phyloP scores from a whole-genome alignment of 2,888 invertebrate genomes.

The Graphium colonna region DNA sequence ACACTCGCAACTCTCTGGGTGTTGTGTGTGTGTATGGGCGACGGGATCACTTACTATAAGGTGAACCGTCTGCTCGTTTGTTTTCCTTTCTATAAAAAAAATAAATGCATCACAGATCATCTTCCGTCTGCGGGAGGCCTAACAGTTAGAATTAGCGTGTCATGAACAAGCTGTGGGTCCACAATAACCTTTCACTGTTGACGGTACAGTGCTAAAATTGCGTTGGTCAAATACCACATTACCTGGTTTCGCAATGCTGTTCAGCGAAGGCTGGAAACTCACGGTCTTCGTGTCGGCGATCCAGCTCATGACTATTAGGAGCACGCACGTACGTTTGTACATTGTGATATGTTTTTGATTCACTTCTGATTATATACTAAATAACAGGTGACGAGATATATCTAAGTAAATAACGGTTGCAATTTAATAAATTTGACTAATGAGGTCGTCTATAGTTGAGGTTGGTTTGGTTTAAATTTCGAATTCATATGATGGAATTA shows the following conservation, averaged over 20 bases:
- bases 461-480: neutral
- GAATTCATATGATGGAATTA: neutral
- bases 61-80: too few species aligned
- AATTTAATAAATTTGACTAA: neutral
- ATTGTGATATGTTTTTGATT: slow-evolving; percentile 36
- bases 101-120: too few species aligned
- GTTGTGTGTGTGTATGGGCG: too few species aligned
- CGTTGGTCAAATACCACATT: slow-evolving; percentile 28
- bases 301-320: slow-evolving; percentile 56
- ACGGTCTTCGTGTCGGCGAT: slow-evolving; percentile 57
- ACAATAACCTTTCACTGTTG: neutral
- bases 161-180: neutral
- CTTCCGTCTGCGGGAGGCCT: too few species aligned
- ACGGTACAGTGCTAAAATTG: slow-evolving; percentile 11
- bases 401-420: neutral
- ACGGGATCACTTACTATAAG: too few species aligned
- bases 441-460: neutral
- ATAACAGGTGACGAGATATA: slow-evolving; percentile 3
- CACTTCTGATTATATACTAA: slow-evolving; percentile 21
- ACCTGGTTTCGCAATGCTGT: slow-evolving; percentile 56
- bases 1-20: too few species aligned
- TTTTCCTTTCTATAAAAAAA: too few species aligned
- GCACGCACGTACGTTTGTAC: slow-evolving; percentile 49
- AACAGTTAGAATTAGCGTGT: slow-evolving; percentile 1
- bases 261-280: slow-evolving; percentile 49